Evolutionary conservation across 1,140 invertebrate genomes (phyloP).

Genomic region (Meloidogyne hapla): DNA sequence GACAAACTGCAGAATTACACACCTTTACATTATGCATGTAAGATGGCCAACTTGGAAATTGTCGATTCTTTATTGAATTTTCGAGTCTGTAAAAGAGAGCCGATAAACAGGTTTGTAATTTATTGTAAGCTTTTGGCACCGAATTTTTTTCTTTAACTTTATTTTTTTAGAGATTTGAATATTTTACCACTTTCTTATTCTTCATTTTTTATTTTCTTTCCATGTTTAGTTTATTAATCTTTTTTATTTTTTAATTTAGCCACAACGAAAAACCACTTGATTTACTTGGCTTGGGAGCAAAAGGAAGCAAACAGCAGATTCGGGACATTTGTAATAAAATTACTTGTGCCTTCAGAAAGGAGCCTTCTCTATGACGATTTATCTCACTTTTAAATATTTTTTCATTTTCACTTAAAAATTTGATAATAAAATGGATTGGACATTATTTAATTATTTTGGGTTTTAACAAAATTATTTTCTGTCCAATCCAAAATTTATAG

Average conservation of each 20-base stretch:
- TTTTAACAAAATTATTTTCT: neutral
- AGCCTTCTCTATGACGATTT: neutral
- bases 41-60: conserved; percentile 3
- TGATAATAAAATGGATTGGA: neutral
- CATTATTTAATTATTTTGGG: neutral
- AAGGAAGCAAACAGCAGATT: conserved; percentile 15
- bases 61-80: conserved; percentile 9
- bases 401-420: neutral
- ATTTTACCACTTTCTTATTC: too few relatives aligned
- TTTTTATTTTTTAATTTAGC: conserved; percentile 6
- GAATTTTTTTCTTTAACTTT: too few relatives aligned
- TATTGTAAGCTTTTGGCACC: too few relatives aligned
- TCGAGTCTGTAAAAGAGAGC: conserved; percentile 8
- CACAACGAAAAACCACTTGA: conserved; percentile 16
- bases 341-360: neutral
- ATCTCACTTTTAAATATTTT: neutral
- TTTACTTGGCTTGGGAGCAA: neutral
- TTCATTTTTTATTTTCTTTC: too few relatives aligned
- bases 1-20: conserved; percentile 16
- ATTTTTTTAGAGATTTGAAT: too few relatives aligned
- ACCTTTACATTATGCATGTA: conserved; percentile 16
- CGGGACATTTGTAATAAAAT: conserved; percentile 3
- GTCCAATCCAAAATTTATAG: neutral
- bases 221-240: neutral
- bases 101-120: conserved; percentile 12